Percentiles rank a stretch among this genome's conserved stretches.
These are phyloP conservation scores for Gila robusta DNA, from an alignment of 2,797 vertebrate genomes.

Conservation along the genomic window DNA sequence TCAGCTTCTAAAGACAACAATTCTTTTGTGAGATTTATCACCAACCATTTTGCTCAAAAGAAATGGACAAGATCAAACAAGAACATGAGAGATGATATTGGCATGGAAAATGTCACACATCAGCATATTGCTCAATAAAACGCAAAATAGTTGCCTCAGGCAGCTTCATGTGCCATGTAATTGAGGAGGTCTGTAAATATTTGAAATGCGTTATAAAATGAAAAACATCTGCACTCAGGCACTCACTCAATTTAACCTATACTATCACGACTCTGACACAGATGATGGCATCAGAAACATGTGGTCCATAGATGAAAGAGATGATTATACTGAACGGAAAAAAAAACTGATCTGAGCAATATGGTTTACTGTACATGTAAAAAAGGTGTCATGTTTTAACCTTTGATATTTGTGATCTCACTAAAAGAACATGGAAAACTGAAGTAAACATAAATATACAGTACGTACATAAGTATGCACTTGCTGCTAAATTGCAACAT, in stretches of 20 bases:
- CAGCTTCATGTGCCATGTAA: background rate
- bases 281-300: conserved; percentile 24
- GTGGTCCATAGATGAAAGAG: conserved; percentile 6
- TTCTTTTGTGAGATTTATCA: background rate
- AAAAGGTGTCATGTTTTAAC: conserved; percentile 31
- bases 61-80: background rate
- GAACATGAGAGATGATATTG: background rate
- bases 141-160: background rate
- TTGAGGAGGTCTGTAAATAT: background rate
- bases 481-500: background rate
- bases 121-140: conserved; percentile 2
- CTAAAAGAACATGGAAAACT: background rate
- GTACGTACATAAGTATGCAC: background rate
- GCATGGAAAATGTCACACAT: background rate
- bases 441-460: background rate
- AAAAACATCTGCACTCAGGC: background rate
- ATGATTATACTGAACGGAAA: conserved; percentile 25
- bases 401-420: conserved; percentile 24
- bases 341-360: conserved; percentile 37
- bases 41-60: background rate
- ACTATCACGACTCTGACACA: background rate
- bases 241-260: background rate
- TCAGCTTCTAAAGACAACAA: background rate
- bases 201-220: background rate
- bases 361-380: conserved; percentile 20